Base-by-base conservation (phyloP, 2,113 vertebrate genomes). In the Syngnathus scovelli region DNA sequence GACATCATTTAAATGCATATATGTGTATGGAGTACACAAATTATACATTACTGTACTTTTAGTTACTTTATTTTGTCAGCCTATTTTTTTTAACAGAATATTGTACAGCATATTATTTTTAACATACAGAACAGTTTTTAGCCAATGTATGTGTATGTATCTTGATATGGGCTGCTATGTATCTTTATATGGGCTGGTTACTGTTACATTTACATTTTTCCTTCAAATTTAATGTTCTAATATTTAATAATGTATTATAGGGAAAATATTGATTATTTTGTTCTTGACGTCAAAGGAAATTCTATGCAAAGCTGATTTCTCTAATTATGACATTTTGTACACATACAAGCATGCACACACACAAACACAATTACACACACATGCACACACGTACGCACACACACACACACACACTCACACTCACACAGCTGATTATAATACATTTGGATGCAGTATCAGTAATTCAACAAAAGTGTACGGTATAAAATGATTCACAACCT, bases 1-100 rank as follows among this genome's bases (percentile, higher is more conserved):
- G 97, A 98, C 86, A 94, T 99, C 75, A 98, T 98, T 90, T 99
- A 92, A 87, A 78, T 87, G 78, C 70, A 84, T 82, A 86, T 84
- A 86, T 87, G 85, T 85, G 67, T 85, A 75, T 86, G 83, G 70
- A 84, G 59, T 19, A 61, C 38, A 21, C 38, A 61, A 70, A 87
- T 85, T 84, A 86, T 84, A 33, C 27, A 33, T 33, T 33, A 89
- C 87, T 55, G 52, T 27, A 23, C 90, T 87, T 88, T 88, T 83
- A 68, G 76, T 87, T 85, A 81, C 80, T 86, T 84, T 70, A 81
- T 75, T 74, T 74, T 73, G 70, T 83, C 88, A 89, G 89, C 89
- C 82, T 89, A 85, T 83, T 87, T 89, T 33, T 72, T 76, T 76
- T 75, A 78, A 83, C 78, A 80, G 74, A 86, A 85, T 84, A 49